A percentile compares a stretch with the other conserved stretches of the same genome.
phyloP scores from a whole-genome alignment of 2,888 invertebrate species.

The Meganola albula region DNA sequence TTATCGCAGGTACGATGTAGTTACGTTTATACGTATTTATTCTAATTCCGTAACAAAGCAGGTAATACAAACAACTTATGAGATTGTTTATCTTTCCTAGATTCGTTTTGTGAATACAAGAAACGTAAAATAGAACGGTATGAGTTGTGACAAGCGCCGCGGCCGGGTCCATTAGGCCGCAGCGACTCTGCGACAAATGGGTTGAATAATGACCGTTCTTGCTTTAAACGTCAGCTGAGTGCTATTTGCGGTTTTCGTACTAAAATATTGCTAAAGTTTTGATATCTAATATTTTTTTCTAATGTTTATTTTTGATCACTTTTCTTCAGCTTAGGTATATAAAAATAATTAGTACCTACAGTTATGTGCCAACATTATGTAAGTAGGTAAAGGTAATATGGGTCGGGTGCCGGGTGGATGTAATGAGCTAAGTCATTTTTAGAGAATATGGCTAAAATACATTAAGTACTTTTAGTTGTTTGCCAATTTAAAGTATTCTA shows the following conservation, averaged over 20 bases:
- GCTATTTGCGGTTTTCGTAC: constrained; percentile 33
- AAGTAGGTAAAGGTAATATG: too few species aligned
- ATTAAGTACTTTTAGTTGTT: too few species aligned
- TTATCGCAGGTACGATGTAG: too few species aligned
- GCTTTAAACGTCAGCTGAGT: constrained; percentile 38
- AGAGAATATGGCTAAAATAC: too few species aligned
- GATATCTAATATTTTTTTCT: too few species aligned
- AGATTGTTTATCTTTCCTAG: background rate
- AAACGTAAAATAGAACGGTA: constrained; percentile 15
- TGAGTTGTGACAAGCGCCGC: constrained; percentile 32
- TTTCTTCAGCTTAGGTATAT: too few species aligned
- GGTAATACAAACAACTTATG: background rate
- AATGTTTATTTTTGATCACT: constrained; percentile 10
- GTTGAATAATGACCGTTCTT: constrained; percentile 44
- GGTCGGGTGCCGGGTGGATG: too few species aligned
- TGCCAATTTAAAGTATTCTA: too few species aligned
- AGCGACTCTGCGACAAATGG: constrained; percentile 44
- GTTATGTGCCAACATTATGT: too few species aligned
- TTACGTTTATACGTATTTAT: too few species aligned
- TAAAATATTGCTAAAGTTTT: constrained; percentile 20
- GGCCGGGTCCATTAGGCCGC: constrained; percentile 33
- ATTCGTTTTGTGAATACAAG: background rate
- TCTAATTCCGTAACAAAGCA: background rate
- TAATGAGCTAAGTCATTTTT: too few species aligned
- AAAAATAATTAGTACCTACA: too few species aligned